phyloP scores from a whole-genome alignment of 2,113 vertebrate species.

The Pampusana beccarii region DNA sequence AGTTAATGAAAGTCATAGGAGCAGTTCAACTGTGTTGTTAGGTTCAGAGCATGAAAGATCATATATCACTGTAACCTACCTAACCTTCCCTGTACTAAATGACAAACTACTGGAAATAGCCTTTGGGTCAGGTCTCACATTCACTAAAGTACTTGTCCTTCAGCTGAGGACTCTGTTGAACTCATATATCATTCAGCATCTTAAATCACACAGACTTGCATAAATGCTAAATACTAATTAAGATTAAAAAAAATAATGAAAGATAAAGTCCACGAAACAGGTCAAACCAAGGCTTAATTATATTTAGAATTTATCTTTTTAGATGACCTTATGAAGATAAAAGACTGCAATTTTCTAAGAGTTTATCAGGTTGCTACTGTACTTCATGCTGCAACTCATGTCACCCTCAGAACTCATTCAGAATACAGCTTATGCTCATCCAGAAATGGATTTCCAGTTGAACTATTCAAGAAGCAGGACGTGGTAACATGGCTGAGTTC shows the following conservation, averaged over 20 bases:
- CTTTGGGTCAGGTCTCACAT: slow-evolving; percentile 69
- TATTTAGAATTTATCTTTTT: slow-evolving; percentile 52
- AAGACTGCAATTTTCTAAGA: neutral
- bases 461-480: neutral
- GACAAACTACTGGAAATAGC: slow-evolving; percentile 80
- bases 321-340: neutral
- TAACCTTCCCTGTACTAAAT: slow-evolving; percentile 79
- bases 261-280: slow-evolving; percentile 44
- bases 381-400: neutral
- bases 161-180: slow-evolving; percentile 68
- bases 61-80: slow-evolving; percentile 71
- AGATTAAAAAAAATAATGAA: neutral
- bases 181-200: slow-evolving; percentile 60
- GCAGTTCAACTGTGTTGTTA: slow-evolving; percentile 60
- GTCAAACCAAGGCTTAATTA: slow-evolving; percentile 29
- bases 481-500: neutral
- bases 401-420: neutral
- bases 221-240: slow-evolving; percentile 64
- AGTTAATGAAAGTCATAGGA: slow-evolving; percentile 68
- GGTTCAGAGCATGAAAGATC: slow-evolving; percentile 69
- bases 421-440: neutral
- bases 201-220: slow-evolving; percentile 60
- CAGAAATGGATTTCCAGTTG: neutral
- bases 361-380: neutral
- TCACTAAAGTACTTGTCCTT: slow-evolving; percentile 75